Conservation (phyloP, 2,888 invertebrate genomes). For the Agrochola lychnidis region DNA sequence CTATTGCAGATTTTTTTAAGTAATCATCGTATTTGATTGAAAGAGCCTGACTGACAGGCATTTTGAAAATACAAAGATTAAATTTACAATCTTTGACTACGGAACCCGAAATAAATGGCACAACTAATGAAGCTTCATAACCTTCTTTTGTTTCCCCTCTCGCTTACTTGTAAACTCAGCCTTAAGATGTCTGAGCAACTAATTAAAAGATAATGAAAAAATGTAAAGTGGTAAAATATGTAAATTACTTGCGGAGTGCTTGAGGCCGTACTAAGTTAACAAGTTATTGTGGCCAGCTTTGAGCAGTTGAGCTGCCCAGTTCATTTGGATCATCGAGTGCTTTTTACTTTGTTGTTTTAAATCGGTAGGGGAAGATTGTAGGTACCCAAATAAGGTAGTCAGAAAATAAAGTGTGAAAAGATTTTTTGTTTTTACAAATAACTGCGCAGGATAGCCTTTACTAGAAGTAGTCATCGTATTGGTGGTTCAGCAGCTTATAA, state of each 20-base stretch:
- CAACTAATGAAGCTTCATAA: conserved; percentile 69
- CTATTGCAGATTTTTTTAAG: no score
- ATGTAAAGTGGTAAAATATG: conserved; percentile 80
- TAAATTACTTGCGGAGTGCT: conserved; percentile 77
- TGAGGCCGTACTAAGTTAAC: conserved; percentile 60
- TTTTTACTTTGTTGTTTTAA: conserved; percentile 31
- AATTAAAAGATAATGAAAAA: conserved; percentile 86
- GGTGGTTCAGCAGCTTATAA: no score
- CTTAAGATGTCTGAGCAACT: conserved; percentile 75
- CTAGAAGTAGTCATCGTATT: no score
- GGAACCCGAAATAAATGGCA: conserved; percentile 34
- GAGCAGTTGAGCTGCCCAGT: conserved; percentile 48
- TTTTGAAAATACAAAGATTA: neutral
- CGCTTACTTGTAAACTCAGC: conserved; percentile 67
- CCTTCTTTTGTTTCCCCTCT: conserved; percentile 48
- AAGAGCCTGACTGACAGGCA: neutral
- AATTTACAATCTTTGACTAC: neutral
- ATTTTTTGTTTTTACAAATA: neutral
- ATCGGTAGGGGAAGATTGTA: neutral
- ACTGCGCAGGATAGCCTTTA: no score
- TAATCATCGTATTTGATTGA: neutral
- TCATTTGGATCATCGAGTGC: conserved; percentile 52
- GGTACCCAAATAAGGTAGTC: neutral
- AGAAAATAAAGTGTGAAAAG: neutral
- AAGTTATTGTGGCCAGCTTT: conserved; percentile 62